Base-by-base conservation (phyloP, 2,888 invertebrate genomes). In the Villa cingulata region DNA sequence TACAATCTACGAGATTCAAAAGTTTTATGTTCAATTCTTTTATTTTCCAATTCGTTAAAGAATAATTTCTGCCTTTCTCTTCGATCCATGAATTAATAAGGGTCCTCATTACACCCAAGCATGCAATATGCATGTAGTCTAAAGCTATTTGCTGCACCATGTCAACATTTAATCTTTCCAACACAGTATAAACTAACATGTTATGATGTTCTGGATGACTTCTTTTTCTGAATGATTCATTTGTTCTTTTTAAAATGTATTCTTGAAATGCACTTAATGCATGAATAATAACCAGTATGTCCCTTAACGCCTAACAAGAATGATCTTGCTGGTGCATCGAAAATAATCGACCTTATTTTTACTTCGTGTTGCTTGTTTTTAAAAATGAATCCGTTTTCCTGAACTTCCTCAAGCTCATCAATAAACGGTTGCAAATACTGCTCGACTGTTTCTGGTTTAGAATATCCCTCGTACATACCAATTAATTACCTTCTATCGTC, bases 41-140 rank as follows among this genome's bases (percentile, higher is more conserved):
- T 27, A 47, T 23, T 47, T 47, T 42, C 2, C 3, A 12, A 15
- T 4, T 2, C n/a, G 23, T 1, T 9, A 37, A 20, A 2, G 46
- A 46, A 15, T 32, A 46, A 16, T 6, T 20, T 23, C 10, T 3
- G 4, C 41, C 20, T 23, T 36, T 27, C 4, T 16, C n/a, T 4
- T 40, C 32, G 3, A 41, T 19, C 29, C 38, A 40, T 4, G 17
- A 16, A 18, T 17, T 32, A 14, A 49, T 7, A 32, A 49, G 29
- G 4, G 37, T 37, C 18, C 38, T 49, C 7, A 36, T 37, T 1
- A 44, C 20, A 4, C 44, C 37, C 15, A 44, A 23, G n/a, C 37
- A 44, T 3, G 38, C 27, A 4, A 52, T 34, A 10, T 37, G 41
- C 46, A 46, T 46, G 20, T 41, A 46, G 29, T 46, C 37, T 3